A percentile compares a stretch with the other conserved stretches of the same genome.
Evolutionary conservation across 2,888 invertebrate species (phyloP).

Genomic region (Onthophagus sagittarius): DNA sequence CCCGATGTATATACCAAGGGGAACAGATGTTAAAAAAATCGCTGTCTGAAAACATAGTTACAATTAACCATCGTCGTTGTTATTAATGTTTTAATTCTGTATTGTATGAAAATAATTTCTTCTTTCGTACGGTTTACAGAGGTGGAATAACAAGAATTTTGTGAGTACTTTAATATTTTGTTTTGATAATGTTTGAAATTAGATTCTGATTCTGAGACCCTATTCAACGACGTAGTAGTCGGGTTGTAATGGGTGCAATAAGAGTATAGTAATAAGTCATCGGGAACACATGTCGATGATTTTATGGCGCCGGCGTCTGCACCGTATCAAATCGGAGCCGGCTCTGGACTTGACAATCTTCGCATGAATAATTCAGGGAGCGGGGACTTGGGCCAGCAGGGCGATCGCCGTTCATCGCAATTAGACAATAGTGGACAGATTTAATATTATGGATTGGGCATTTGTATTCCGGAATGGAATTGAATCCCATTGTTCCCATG

Average conservation of each 20-base stretch:
- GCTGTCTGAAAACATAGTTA: neutral
- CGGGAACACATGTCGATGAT: conserved; percentile 37
- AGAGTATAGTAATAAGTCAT: conserved; percentile 32
- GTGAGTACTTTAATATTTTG: neutral
- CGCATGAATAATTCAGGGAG: conserved; percentile 39
- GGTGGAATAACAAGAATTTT: neutral
- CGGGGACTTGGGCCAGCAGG: conserved; percentile 35
- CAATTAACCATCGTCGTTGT: neutral
- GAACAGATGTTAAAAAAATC: neutral
- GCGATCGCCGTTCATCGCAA: conserved; percentile 45
- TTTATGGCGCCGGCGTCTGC: conserved; percentile 32
- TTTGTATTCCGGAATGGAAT: conserved; percentile 43
- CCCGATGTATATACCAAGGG: conserved; percentile 1
- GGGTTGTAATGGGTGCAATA: conserved; percentile 14
- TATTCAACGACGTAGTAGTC: neutral
- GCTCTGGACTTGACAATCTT: conserved; percentile 37
- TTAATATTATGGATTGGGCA: conserved; percentile 46
- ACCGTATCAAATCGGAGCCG: conserved; percentile 37
- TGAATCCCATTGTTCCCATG: conserved; percentile 44
- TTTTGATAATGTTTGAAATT: neutral
- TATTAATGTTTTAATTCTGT: neutral
- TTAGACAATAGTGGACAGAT: conserved; percentile 46
- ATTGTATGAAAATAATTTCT: neutral
- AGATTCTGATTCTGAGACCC: neutral
- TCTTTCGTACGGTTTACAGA: neutral